Evolutionary conservation across 2,797 vertebrate genomes (phyloP).

Genomic region (Telmatherina bonti): DNA sequence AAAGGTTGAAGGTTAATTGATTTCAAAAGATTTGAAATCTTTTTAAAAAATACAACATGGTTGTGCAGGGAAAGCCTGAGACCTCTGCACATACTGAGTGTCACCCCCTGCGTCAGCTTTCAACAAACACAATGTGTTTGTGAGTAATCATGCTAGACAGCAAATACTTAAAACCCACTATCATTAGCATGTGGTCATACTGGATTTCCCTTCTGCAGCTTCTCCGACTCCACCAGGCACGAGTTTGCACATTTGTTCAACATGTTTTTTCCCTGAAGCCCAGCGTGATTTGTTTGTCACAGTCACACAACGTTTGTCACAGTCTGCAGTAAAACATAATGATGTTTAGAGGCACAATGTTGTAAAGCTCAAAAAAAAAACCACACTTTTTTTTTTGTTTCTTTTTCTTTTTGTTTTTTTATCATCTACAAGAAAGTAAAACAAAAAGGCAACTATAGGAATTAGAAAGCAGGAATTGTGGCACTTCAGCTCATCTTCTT

Average conservation of each 20-base stretch:
- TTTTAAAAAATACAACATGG: too few species aligned
- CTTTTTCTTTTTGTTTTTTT: background rate
- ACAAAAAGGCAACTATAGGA: slow-evolving; percentile 16
- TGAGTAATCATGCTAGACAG: slow-evolving; percentile 9
- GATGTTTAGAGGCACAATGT: slow-evolving; percentile 43
- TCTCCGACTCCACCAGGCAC: slow-evolving; percentile 14
- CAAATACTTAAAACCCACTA: slow-evolving; percentile 15
- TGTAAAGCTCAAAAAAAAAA: slow-evolving; percentile 30
- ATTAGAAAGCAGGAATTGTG: slow-evolving; percentile 5
- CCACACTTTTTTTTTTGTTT: background rate
- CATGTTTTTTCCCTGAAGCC: slow-evolving; percentile 45
- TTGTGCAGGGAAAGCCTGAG: too few species aligned
- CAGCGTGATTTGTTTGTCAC: slow-evolving; percentile 53
- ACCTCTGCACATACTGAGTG: too few species aligned
- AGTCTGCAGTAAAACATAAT: slow-evolving; percentile 52
- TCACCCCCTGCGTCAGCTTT: too few species aligned
- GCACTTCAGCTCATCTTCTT: slow-evolving; percentile 1
- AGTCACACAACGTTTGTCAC: slow-evolving; percentile 49
- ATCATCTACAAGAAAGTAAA: slow-evolving; percentile 17
- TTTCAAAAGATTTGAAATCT: too few species aligned
- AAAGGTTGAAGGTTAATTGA: too few species aligned
- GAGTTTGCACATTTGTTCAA: slow-evolving; percentile 43
- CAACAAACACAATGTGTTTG: background rate
- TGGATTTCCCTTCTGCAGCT: slow-evolving; percentile 8
- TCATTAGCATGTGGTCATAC: slow-evolving; percentile 16